Evolutionary conservation across 1,140 invertebrate genomes (phyloP), one percentile per base, ranked within the genome.

Genomic region (Stenopsyche tienmushanensis): DNA sequence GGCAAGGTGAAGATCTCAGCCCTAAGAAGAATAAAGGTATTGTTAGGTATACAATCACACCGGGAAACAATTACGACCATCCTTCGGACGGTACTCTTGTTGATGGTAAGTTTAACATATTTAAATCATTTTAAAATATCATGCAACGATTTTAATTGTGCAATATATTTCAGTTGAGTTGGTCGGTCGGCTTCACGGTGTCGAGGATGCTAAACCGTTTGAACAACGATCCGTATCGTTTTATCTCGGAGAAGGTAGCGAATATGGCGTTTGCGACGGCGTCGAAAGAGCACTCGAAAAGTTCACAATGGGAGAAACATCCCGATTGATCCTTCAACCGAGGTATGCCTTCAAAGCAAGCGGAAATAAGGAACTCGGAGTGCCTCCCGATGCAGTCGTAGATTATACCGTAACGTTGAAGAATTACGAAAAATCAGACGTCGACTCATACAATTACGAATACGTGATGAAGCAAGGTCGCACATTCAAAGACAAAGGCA

Each of bases 401-500:
- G 86, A 89, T 64, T 98, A 97, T 78, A 85, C 84, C 45, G 87
- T 97, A 0, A 90, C 87, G 52, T 74, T 97, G 25, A 87, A 88
- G 24, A 88, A 83, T 64, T 96, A 96, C 78, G 93, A 95, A 76
- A 94, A 92, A 78, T 88, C 89, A 72, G 89, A 93, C 68, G 76
- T 78, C n/a, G 98, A 93, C 93, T 85, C 88, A 25, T 83, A 98
- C 80, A 88, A 91, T 63, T 80, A 77, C 13, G 74, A 82, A 3
- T 90, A 97, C 74, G 92, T 91, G 74, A 71, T 98, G 15, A 88
- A 91, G 58, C 88, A 92, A 72, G 88, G 91, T 0, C 88, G 90
- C 75, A 79, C 90, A 3, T 88, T 86, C 42, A 98, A 98, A 80
- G 89, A 92, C 52, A 96, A 93, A 77, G 96, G 95, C 52, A 97